Percentiles rank a stretch among this genome's conserved stretches.
phyloP scores from a whole-genome alignment of 2,888 invertebrate species.

The Euclidia mi region DNA sequence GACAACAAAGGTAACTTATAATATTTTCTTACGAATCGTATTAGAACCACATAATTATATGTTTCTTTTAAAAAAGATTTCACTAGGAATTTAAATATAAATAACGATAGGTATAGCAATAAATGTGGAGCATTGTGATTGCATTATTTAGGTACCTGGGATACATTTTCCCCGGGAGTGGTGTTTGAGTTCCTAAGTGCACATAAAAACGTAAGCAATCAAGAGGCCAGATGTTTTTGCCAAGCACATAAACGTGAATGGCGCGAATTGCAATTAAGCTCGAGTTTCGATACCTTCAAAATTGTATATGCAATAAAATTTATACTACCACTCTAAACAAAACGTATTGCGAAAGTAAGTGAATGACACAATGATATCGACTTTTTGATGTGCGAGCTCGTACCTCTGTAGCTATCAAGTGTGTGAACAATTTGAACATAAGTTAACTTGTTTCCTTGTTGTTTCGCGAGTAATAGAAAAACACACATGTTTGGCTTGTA shows the following conservation, averaged over 20 bases:
- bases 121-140: constrained; percentile 74
- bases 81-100: constrained; percentile 62
- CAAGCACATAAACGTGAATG: constrained; percentile 81
- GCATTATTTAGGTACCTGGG: constrained; percentile 75
- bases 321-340: constrained; percentile 66
- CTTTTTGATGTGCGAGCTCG: constrained; percentile 16
- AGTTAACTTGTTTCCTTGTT: constrained; percentile 9
- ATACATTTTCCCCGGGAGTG: constrained; percentile 61
- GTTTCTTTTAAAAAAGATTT: no score
- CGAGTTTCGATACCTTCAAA: constrained; percentile 83
- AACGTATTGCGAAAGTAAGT: constrained; percentile 53
- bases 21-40: no score
- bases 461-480: constrained; percentile 12
- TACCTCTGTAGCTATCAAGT: constrained; percentile 9
- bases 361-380: constrained; percentile 32
- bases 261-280: constrained; percentile 86
- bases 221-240: constrained; percentile 85
- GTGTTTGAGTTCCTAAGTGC: constrained; percentile 78
- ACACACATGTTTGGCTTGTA: constrained; percentile 12
- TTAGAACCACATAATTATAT: no score
- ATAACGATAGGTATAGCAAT: constrained; percentile 69
- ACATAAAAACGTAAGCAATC: constrained; percentile 87
- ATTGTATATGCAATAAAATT: constrained; percentile 80
- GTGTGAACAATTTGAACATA: constrained; percentile 3
- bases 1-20: no score